Evolutionary conservation across 2,888 invertebrate genomes (phyloP).

Genomic region (Xylota segnis): DNA sequence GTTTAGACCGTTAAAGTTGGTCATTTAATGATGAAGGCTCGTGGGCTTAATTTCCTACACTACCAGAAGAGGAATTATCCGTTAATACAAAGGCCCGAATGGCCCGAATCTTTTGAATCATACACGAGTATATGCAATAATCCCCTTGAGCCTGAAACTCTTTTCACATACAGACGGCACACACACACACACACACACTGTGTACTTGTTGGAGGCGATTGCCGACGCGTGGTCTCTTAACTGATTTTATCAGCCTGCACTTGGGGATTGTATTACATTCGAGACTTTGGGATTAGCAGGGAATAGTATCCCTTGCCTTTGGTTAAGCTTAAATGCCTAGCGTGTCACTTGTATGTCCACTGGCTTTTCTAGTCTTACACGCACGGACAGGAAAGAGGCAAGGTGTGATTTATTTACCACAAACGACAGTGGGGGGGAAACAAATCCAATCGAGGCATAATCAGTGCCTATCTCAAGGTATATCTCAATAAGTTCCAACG

Average conservation of each 20-base stretch:
- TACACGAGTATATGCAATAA: not conserved
- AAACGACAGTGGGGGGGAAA: constrained; percentile 4
- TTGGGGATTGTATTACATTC: constrained; percentile 47
- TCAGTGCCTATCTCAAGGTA: constrained; percentile 50
- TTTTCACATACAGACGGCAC: too few relatives aligned
- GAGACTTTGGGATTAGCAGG: constrained; percentile 37
- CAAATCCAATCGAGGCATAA: constrained; percentile 20
- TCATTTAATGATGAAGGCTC: not conserved
- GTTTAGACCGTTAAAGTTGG: not conserved
- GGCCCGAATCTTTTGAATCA: too few relatives aligned
- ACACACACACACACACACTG: too few relatives aligned
- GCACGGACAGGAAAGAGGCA: not conserved
- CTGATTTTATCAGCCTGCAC: constrained; percentile 40
- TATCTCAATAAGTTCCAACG: constrained; percentile 53
- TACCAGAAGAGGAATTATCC: not conserved
- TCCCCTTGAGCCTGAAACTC: not conserved
- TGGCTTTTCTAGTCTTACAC: constrained; percentile 20
- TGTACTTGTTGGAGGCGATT: constrained; percentile 19
- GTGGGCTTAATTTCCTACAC: not conserved
- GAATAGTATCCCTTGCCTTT: constrained; percentile 28
- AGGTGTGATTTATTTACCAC: constrained; percentile 58
- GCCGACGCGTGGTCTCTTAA: constrained; percentile 21
- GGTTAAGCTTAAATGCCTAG: constrained; percentile 37
- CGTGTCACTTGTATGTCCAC: constrained; percentile 49
- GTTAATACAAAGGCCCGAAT: too few relatives aligned